Evolutionary conservation across 2,797 vertebrate genomes (phyloP), one percentile per base, ranked within the genome.

Genomic region (Eupleurogrammus muticus): DNA sequence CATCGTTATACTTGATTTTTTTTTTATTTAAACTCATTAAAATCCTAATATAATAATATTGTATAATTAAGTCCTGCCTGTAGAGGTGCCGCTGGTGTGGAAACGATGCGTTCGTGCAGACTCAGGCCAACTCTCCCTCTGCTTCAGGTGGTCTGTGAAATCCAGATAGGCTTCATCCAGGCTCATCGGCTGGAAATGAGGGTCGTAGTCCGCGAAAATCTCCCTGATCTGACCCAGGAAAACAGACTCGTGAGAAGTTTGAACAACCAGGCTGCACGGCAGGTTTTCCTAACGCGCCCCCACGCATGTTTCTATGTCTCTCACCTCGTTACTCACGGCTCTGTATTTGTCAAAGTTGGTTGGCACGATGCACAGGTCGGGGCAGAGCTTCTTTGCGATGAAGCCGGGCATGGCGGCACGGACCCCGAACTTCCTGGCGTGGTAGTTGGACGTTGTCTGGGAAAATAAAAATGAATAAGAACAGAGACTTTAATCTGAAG

Each of bases 141-240:
- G 92, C 46, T 95, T 88, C 87, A 99, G 89, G 82, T 99, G 96
- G 17, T 96, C 93, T 82, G 96, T 98, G 84, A 99, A 96, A 82
- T 99, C 97, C 92, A 99, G 88, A 90, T 97, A 99, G 46, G 97
- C 98, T 93, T 99, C 98, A 86, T 99, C 98, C 86, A 99, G 94
- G 83, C 98, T 98, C 94, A 97, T 2, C 38, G 97, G 92, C 93
- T 97, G 92, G 91, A 97, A 99, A 79, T 95, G 88, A 34, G 95
- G 94, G 91, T 99, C 98, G 83, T 99, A 99, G 66, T 97, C 94
- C 4, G 94, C 89, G 88, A 99, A 93, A 88, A 99, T 94, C 87
- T 96, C 93, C 73, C 95, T 94, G 81, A 99, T 94, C 98, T 99
- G 86, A 70, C 79, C 67, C 4, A 75, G 11, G 48, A 14, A 86